Evolutionary conservation across 92 coral and sea anemone genomes (phyloP).

Genomic region (Porites cylindrica): DNA sequence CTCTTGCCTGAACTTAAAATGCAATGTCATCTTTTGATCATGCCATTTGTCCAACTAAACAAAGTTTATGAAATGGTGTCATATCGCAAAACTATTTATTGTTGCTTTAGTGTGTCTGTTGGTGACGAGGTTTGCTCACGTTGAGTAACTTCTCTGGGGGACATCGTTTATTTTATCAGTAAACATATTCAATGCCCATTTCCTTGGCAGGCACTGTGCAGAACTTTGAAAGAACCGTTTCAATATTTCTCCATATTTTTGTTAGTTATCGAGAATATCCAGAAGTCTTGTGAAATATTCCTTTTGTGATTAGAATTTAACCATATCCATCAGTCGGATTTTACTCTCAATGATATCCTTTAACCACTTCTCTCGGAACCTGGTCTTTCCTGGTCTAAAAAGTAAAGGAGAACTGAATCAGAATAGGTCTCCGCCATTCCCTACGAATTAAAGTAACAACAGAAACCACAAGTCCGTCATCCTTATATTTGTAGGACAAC

Average conservation of each 20-base stretch:
- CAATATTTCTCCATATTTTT: not conserved
- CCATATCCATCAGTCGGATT: slow-evolving; percentile 82
- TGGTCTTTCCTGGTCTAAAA: slow-evolving; percentile 90
- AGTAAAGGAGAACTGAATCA: not conserved
- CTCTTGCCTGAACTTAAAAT: too few relatives aligned
- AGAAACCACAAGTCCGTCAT: too few relatives aligned
- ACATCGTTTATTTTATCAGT: not conserved
- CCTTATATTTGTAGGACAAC: too few relatives aligned
- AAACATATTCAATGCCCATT: not conserved
- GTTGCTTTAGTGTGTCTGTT: too few relatives aligned
- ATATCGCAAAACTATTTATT: too few relatives aligned
- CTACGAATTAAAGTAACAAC: too few relatives aligned
- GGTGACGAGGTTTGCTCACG: too few relatives aligned
- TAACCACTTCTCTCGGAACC: slow-evolving; percentile 96
- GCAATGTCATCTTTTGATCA: too few relatives aligned
- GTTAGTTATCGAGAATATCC: not conserved
- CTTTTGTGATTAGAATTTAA: slow-evolving; percentile 68
- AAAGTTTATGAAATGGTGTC: too few relatives aligned
- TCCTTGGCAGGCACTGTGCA: not conserved
- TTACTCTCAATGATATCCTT: slow-evolving; percentile 95
- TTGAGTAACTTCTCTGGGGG: too few relatives aligned
- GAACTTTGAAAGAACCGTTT: not conserved
- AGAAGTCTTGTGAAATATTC: not conserved
- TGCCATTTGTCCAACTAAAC: too few relatives aligned
- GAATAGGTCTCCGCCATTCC: not conserved